Conservation (phyloP, 2,797 vertebrate genomes). For the Lates japonicus region DNA sequence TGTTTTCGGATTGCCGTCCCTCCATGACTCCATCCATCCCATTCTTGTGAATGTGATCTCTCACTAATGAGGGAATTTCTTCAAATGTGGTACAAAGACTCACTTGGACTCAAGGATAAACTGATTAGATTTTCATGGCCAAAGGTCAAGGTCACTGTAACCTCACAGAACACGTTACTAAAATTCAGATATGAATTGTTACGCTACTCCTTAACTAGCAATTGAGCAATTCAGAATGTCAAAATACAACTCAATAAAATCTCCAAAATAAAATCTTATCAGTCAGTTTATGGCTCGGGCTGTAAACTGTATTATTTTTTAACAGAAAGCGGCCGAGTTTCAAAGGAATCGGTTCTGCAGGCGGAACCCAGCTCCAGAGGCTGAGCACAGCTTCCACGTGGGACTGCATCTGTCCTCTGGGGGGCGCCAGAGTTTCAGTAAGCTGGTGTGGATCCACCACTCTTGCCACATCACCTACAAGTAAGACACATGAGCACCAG, state of each 20-base stretch:
- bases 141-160: too few relatives aligned
- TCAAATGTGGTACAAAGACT: too few relatives aligned
- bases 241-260: background rate
- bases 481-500: slow-evolving; percentile 72
- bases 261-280: background rate
- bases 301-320: slow-evolving; percentile 33
- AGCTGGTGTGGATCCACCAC: slow-evolving; percentile 97
- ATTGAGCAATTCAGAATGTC: background rate
- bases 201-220: background rate
- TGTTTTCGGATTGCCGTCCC: too few relatives aligned
- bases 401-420: slow-evolving; percentile 94
- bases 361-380: slow-evolving; percentile 90
- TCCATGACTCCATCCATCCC: too few relatives aligned
- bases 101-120: too few relatives aligned
- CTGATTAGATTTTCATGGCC: too few relatives aligned
- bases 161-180: background rate
- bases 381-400: slow-evolving; percentile 95
- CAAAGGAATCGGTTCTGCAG: slow-evolving; percentile 89
- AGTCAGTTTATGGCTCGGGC: background rate
- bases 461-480: slow-evolving; percentile 97
- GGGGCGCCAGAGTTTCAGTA: slow-evolving; percentile 94
- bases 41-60: too few relatives aligned
- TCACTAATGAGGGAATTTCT: too few relatives aligned
- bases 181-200: background rate
- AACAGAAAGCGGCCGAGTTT: slow-evolving; percentile 90